Percentiles rank a stretch among this genome's conserved stretches.
Conservation (phyloP, 2,888 invertebrate species). For the Drosophila aldrichi region DNA sequence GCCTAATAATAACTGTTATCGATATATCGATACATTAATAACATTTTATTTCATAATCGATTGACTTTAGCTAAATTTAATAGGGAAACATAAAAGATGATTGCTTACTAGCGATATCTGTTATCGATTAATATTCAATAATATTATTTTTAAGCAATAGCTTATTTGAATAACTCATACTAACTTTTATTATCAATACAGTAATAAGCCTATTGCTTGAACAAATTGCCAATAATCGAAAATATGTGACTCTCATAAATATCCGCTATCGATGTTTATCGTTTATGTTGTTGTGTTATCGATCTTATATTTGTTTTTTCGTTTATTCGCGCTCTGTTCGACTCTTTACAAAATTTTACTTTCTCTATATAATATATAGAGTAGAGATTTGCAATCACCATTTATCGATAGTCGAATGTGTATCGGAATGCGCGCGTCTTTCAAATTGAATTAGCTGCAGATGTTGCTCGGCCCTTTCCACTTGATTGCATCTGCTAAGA, state of each 20-base stretch:
- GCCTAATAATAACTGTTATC: no score
- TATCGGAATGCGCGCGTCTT: background rate
- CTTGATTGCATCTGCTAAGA: conserved; percentile 2
- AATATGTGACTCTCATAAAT: no score
- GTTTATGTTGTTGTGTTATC: background rate
- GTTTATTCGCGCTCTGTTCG: background rate
- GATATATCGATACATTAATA: background rate
- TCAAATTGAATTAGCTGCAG: conserved; percentile 5
- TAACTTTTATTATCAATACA: no score
- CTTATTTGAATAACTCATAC: no score
- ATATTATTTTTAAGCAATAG: no score
- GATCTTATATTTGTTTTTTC: background rate
- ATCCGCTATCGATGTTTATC: background rate
- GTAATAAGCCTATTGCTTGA: no score
- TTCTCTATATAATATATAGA: background rate
- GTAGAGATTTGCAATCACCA: background rate
- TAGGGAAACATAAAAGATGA: background rate
- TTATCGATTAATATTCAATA: background rate
- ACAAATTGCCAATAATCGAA: no score
- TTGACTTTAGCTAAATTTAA: no score
- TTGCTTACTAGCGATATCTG: background rate
- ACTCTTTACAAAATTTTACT: background rate
- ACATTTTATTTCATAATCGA: background rate
- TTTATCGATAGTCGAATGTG: background rate
- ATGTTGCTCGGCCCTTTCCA: background rate